Percentiles rank a stretch among this genome's conserved stretches.
These are phyloP conservation scores for Labia minor DNA, from an alignment of 2,888 invertebrate genomes.

Conservation along the genomic window DNA sequence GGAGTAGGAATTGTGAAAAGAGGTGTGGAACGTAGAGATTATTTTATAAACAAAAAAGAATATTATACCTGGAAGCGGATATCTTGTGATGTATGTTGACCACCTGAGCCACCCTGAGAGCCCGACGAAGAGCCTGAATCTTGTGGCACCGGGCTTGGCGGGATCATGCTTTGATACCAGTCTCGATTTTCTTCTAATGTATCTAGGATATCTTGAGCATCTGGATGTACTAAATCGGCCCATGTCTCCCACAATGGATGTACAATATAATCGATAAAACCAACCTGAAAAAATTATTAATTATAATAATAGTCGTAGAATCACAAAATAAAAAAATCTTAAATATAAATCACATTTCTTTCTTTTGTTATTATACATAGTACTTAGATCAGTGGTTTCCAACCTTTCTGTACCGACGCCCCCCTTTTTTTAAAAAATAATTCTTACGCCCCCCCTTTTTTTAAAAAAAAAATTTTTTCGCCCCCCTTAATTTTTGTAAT, in stretches of 20 bases:
- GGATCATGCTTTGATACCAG: slow-evolving; percentile 92
- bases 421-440: too few relatives aligned
- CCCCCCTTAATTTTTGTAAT: too few relatives aligned
- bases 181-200: slow-evolving; percentile 97
- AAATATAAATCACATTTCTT: too few relatives aligned
- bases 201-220: slow-evolving; percentile 95
- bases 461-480: too few relatives aligned
- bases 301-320: background rate
- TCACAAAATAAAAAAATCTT: background rate
- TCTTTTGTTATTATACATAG: background rate
- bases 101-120: slow-evolving; percentile 42
- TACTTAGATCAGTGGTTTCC: too few relatives aligned
- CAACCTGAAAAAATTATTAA: slow-evolving; percentile 50
- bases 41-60: too few relatives aligned
- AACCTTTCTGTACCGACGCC: too few relatives aligned
- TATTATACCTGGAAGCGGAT: slow-evolving; percentile 49
- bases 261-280: slow-evolving; percentile 99
- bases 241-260: slow-evolving; percentile 99
- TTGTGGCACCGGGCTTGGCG: slow-evolving; percentile 70
- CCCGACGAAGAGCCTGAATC: slow-evolving; percentile 32
- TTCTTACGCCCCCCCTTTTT: too few relatives aligned
- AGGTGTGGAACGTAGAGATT: too few relatives aligned
- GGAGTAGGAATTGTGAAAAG: too few relatives aligned
- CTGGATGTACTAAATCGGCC: slow-evolving; percentile 98
- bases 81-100: slow-evolving; percentile 35